phyloP scores from a whole-genome alignment of 2,113 vertebrate species.

The Cettia cetti region DNA sequence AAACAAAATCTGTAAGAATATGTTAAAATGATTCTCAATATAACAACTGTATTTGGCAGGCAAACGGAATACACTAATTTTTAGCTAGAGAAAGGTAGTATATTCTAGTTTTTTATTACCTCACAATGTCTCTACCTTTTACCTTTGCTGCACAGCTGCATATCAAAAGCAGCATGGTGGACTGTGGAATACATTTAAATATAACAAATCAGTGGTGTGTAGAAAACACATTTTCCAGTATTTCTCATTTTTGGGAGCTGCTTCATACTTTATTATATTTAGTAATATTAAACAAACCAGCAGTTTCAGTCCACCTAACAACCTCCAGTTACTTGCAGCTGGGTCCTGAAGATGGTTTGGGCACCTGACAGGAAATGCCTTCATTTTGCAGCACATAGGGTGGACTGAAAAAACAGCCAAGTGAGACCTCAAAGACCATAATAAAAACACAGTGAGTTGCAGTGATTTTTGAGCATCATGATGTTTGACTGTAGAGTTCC shows the following conservation, averaged over 20 bases:
- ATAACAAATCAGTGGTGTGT: not conserved
- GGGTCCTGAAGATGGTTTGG: not conserved
- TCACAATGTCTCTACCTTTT: not conserved
- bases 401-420: not conserved
- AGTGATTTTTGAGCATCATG: fast-evolving
- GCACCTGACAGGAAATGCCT: not conserved
- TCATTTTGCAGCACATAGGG: not conserved
- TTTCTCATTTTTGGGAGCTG: not conserved
- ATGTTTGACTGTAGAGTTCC: not conserved
- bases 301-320: not conserved
- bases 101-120: not conserved
- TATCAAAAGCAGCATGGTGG: not conserved
- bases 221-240: not conserved
- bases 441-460: not conserved
- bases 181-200: not conserved
- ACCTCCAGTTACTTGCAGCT: not conserved
- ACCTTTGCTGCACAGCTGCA: not conserved
- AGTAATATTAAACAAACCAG: not conserved
- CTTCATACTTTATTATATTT: not conserved
- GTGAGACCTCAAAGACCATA: not conserved
- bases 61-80: not conserved
- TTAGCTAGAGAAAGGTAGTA: not conserved
- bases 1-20: conserved; percentile 50
- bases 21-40: not conserved
- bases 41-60: not conserved